These are phyloP conservation scores for Laticauda laticaudata DNA, from an alignment of 2,113 vertebrate species.

Conservation along the genomic window DNA sequence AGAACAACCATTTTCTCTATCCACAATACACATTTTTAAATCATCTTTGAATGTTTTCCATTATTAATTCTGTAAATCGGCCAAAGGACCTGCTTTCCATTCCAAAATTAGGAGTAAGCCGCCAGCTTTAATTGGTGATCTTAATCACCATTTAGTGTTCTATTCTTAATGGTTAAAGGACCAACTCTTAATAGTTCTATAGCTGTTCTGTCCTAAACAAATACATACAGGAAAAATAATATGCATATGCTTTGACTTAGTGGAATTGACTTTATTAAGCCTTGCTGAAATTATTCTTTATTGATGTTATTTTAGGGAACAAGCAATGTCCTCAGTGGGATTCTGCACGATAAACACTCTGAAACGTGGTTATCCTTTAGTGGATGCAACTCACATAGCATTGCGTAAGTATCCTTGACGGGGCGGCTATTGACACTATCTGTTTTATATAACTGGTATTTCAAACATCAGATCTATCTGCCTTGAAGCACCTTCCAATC, in stretches of 20 bases:
- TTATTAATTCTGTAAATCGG: not conserved
- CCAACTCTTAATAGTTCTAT: too few species aligned
- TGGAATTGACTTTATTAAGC: not conserved
- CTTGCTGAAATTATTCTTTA: slow-evolving; percentile 1
- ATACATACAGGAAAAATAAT: not conserved
- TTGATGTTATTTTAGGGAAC: slow-evolving; percentile 79
- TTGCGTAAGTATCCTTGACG: slow-evolving; percentile 78
- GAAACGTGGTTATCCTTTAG: slow-evolving; percentile 92
- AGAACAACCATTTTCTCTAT: not conserved
- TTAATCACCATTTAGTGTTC: not conserved
- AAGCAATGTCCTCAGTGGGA: slow-evolving; percentile 88
- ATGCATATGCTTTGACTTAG: not conserved
- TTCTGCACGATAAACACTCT: slow-evolving; percentile 88
- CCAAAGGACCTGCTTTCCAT: not conserved
- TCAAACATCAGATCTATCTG: not conserved
- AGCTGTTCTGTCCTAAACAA: not conserved
- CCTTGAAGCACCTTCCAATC: not conserved
- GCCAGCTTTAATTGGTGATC: not conserved
- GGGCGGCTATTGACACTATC: not conserved
- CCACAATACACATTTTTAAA: not conserved
- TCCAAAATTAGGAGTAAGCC: not conserved
- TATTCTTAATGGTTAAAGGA: too few species aligned
- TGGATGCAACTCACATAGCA: slow-evolving; percentile 94
- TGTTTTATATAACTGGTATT: not conserved
- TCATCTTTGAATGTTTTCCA: not conserved